Evolutionary conservation across 1,140 invertebrate species (phyloP).

Genomic region (Triops cancriformis): DNA sequence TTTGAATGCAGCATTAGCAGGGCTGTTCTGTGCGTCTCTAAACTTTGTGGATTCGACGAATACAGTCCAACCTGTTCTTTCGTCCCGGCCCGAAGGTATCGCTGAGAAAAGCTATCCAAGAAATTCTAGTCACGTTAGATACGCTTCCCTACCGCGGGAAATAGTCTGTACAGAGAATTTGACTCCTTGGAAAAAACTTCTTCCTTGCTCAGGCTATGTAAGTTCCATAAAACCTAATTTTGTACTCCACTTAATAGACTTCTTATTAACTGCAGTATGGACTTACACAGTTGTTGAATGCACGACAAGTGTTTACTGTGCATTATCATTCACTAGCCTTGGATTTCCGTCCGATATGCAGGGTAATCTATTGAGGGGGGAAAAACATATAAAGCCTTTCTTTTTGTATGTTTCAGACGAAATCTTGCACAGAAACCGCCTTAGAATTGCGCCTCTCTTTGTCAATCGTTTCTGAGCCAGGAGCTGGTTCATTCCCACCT

Average conservation of each 20-base stretch:
- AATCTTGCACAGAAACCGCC: slow-evolving; percentile 52
- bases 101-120: slow-evolving; percentile 40
- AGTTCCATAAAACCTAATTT: background rate
- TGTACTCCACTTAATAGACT: background rate
- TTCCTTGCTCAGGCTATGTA: slow-evolving; percentile 80
- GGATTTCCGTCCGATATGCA: slow-evolving; percentile 71
- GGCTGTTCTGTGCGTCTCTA: slow-evolving; percentile 88
- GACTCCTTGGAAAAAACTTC: slow-evolving; percentile 93
- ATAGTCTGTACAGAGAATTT: slow-evolving; percentile 97
- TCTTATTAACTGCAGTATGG: slow-evolving; percentile 50
- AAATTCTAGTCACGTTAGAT: slow-evolving; percentile 56
- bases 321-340: slow-evolving; percentile 86
- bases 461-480: slow-evolving; percentile 73
- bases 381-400: too few species aligned
- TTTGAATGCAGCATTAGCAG: slow-evolving; percentile 79
- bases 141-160: slow-evolving; percentile 83
- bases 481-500: slow-evolving; percentile 29
- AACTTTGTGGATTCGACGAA: slow-evolving; percentile 90
- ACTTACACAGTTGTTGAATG: slow-evolving; percentile 77
- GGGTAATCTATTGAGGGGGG: slow-evolving; percentile 37
- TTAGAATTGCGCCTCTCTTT: slow-evolving; percentile 75
- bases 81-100: slow-evolving; percentile 66
- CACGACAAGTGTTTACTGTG: slow-evolving; percentile 81
- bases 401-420: slow-evolving; percentile 35
- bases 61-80: slow-evolving; percentile 71